A percentile compares a stretch with the other conserved stretches of the same genome.
These are phyloP conservation scores for Cuculus canorus DNA, from an alignment of 2,797 vertebrate species.

Conservation along the genomic window DNA sequence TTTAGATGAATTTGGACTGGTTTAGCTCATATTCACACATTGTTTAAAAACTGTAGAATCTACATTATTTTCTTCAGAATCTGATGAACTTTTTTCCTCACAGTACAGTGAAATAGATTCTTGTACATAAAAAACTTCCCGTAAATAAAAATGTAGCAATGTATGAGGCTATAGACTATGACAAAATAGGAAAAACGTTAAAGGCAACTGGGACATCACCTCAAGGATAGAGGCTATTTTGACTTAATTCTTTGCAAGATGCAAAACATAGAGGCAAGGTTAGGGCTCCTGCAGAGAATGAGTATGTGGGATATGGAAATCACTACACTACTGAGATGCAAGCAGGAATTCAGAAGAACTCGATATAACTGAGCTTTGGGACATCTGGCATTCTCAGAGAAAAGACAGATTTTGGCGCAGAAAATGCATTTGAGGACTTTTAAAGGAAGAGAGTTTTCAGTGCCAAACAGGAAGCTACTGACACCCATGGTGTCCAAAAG, in stretches of 20 bases:
- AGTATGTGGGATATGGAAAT: neutral
- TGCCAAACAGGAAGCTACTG: neutral
- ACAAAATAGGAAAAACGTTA: neutral
- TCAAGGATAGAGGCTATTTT: neutral
- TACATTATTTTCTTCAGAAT: neutral
- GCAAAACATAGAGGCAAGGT: neutral
- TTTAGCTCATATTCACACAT: neutral
- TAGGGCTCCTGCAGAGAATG: neutral
- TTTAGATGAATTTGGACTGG: neutral
- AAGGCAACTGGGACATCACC: neutral
- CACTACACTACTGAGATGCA: neutral
- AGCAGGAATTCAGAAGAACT: slow-evolving; percentile 25
- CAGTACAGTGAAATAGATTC: neutral
- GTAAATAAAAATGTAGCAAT: neutral
- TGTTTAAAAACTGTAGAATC: neutral
- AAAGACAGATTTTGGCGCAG: slow-evolving; percentile 34
- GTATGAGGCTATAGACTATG: neutral
- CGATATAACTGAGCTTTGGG: neutral
- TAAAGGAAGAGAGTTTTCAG: neutral
- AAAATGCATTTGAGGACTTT: neutral
- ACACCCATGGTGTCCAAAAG: neutral
- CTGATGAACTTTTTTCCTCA: neutral
- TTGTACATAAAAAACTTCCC: neutral
- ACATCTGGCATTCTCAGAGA: neutral
- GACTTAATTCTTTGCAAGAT: neutral